Percentiles rank a stretch among this genome's conserved stretches.
Conservation (phyloP, 2,888 invertebrate genomes). For the Melanchra persicariae region DNA sequence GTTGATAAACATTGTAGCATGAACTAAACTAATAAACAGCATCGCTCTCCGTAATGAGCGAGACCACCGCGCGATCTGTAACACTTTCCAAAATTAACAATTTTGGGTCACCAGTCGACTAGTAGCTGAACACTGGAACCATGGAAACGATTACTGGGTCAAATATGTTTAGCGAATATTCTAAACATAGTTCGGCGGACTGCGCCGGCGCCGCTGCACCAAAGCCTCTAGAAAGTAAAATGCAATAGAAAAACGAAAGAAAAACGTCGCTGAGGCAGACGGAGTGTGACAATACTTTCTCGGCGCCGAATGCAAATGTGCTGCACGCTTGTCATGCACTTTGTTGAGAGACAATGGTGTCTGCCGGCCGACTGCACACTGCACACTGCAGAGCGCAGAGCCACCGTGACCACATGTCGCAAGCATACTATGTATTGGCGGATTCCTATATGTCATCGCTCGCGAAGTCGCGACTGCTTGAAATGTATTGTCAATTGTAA, state of each 20-base stretch:
- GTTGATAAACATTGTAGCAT: not conserved
- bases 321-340: conserved; percentile 63
- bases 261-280: conserved; percentile 57
- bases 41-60: conserved; percentile 13
- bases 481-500: conserved; percentile 6
- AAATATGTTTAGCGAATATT: conserved; percentile 56
- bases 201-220: conserved; percentile 41
- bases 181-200: conserved; percentile 47
- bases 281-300: conserved; percentile 61
- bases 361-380: conserved; percentile 82
- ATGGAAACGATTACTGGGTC: conserved; percentile 59
- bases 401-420: conserved; percentile 58
- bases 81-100: conserved; percentile 41
- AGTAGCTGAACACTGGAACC: conserved; percentile 37
- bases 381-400: conserved; percentile 67
- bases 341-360: conserved; percentile 65
- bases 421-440: not conserved
- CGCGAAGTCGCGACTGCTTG: not conserved
- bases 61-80: conserved; percentile 2
- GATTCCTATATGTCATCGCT: not conserved
- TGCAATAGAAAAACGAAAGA: conserved; percentile 64
- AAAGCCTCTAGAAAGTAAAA: conserved; percentile 61
- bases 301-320: conserved; percentile 64
- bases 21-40: conserved; percentile 26
- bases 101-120: conserved; percentile 23